phyloP scores from a whole-genome alignment of 1,140 invertebrate genomes.

The Trichomalopsis sarcophagae region DNA sequence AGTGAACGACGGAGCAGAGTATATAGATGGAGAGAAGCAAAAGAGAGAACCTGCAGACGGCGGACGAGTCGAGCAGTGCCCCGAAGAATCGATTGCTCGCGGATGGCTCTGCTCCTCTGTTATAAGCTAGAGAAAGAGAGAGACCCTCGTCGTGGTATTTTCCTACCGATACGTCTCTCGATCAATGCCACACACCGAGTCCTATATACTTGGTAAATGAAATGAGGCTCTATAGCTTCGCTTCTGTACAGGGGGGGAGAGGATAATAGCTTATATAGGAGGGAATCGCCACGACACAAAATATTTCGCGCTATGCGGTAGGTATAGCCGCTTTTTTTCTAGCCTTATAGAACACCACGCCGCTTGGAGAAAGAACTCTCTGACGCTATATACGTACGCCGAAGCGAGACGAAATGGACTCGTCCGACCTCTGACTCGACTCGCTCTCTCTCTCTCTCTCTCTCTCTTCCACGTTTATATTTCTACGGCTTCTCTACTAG shows the following conservation, averaged over 20 bases:
- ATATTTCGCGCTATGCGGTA: background rate
- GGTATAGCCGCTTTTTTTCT: background rate
- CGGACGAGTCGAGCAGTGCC: background rate
- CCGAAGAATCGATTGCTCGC: background rate
- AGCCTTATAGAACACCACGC: background rate
- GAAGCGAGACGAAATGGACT: slow-evolving; percentile 38
- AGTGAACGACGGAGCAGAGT: background rate
- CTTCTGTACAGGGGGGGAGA: background rate
- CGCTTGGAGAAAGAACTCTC: background rate
- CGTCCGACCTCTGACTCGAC: slow-evolving; percentile 27
- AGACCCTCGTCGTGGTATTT: background rate
- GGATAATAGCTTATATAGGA: background rate
- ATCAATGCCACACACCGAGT: background rate
- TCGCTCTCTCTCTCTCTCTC: background rate
- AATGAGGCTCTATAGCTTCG: background rate
- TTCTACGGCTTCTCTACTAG: background rate
- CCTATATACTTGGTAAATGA: background rate
- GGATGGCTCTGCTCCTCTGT: background rate
- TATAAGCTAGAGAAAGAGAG: background rate
- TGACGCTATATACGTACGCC: background rate
- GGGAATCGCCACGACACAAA: background rate
- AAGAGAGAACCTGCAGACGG: no score
- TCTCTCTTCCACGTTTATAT: background rate
- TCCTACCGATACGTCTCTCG: background rate
- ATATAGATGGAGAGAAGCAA: background rate